Conservation (phyloP, 2,113 vertebrate genomes). For the Phocoena phocoena region DNA sequence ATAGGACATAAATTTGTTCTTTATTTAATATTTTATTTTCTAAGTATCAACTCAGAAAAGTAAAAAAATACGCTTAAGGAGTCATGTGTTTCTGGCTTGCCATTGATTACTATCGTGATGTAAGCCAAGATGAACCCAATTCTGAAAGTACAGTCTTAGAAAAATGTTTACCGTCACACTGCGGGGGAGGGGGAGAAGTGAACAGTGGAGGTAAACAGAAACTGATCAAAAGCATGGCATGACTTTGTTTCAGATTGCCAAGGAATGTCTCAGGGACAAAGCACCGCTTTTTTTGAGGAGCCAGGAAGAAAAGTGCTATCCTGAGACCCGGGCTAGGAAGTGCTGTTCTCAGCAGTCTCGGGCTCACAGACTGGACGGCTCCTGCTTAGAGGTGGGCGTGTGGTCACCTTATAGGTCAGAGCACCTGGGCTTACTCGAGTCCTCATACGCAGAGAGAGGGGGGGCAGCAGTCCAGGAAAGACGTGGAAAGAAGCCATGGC, state of each 20-base stretch:
- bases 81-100: neutral
- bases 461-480: neutral
- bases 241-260: neutral
- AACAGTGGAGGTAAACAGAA: neutral
- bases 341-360: accelerated
- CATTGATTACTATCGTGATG: accelerated
- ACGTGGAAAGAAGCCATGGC: neutral
- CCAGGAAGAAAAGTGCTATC: neutral
- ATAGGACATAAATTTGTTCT: neutral
- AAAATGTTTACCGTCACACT: neutral
- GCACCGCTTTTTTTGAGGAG: too few relatives aligned
- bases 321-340: accelerated
- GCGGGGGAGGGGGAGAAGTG: accelerated
- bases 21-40: neutral
- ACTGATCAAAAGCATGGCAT: neutral
- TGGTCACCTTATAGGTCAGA: accelerated
- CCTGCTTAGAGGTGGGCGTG: neutral
- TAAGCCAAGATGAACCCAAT: neutral
- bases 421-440: neutral
- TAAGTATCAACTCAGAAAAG: neutral
- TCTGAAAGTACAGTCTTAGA: neutral
- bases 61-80: neutral
- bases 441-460: neutral
- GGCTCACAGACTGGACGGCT: accelerated
- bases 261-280: neutral